A percentile compares a stretch with the other conserved stretches of the same genome.
Evolutionary conservation across 1,140 invertebrate species (phyloP).

Genomic region (Sitophilus oryzae): DNA sequence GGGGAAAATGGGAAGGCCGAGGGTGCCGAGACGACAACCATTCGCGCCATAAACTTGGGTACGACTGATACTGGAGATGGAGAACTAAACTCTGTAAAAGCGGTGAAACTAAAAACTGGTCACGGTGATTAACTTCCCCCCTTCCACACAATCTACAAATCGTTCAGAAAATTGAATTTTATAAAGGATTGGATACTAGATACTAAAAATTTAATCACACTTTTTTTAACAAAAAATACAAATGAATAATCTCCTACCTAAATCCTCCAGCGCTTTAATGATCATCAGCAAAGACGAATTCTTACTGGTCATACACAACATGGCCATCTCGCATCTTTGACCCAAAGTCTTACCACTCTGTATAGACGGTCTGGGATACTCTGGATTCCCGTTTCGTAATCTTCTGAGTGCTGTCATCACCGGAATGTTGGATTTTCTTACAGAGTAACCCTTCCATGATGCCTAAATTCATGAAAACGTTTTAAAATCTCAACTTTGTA

Average conservation of each 20-base stretch:
- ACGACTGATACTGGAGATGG: too few relatives aligned
- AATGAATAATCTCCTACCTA: slow-evolving; percentile 35
- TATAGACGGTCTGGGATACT: slow-evolving; percentile 41
- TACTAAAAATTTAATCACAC: too few relatives aligned
- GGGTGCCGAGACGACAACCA: too few relatives aligned
- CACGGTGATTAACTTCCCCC: too few relatives aligned
- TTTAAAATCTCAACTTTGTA: background rate
- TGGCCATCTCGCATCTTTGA: slow-evolving; percentile 41
- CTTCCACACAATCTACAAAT: too few relatives aligned
- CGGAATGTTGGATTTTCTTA: slow-evolving; percentile 43
- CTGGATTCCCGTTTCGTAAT: slow-evolving; percentile 46
- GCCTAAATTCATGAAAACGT: slow-evolving; percentile 41
- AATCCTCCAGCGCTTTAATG: slow-evolving; percentile 45
- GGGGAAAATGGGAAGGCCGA: too few relatives aligned
- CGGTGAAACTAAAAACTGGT: too few relatives aligned
- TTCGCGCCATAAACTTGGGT: too few relatives aligned
- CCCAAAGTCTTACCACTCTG: slow-evolving; percentile 44
- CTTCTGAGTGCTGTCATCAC: slow-evolving; percentile 44
- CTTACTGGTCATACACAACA: slow-evolving; percentile 44
- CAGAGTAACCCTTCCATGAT: slow-evolving; percentile 55
- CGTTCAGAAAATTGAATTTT: too few relatives aligned
- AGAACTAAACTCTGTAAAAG: too few relatives aligned
- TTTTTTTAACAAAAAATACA: background rate
- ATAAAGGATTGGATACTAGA: too few relatives aligned
- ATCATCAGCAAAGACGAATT: slow-evolving; percentile 43